These are phyloP conservation scores for Erebia palarica DNA, from an alignment of 2,888 invertebrate genomes.

Conservation along the genomic window DNA sequence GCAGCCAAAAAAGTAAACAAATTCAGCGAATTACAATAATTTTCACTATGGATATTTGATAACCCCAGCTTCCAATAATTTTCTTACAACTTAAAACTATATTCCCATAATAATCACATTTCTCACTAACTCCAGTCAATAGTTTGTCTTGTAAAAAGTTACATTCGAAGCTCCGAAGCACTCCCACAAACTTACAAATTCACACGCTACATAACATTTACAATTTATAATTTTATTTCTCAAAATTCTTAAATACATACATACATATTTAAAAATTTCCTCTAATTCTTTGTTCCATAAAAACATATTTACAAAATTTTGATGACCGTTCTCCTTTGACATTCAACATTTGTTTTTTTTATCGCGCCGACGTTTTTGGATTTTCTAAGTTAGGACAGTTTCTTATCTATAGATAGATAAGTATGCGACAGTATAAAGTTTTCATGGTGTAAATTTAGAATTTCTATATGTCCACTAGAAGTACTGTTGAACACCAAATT, in stretches of 20 bases:
- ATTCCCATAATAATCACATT: background rate
- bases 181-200: slow-evolving; percentile 33
- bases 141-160: background rate
- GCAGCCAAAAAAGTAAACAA: too few species aligned
- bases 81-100: background rate
- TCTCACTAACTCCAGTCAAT: background rate
- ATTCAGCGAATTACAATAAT: too few species aligned
- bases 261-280: slow-evolving; percentile 48
- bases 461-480: too few species aligned
- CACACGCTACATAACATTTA: slow-evolving; percentile 44
- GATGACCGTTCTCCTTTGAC: slow-evolving; percentile 28
- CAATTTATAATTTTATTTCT: slow-evolving; percentile 48
- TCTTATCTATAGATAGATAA: too few species aligned
- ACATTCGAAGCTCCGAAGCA: background rate
- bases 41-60: too few species aligned
- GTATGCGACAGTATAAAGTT: too few species aligned
- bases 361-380: background rate
- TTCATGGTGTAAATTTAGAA: too few species aligned
- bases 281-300: slow-evolving; percentile 48
- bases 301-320: slow-evolving; percentile 71
- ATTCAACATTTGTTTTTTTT: background rate
- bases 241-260: slow-evolving; percentile 51
- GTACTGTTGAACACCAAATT: too few species aligned
- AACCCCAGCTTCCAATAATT: too few species aligned
- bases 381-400: background rate